Percentiles rank a stretch among this genome's conserved stretches.
Evolutionary conservation across 2,113 vertebrate genomes (phyloP).

Genomic region (Archocentrus centrarchus): DNA sequence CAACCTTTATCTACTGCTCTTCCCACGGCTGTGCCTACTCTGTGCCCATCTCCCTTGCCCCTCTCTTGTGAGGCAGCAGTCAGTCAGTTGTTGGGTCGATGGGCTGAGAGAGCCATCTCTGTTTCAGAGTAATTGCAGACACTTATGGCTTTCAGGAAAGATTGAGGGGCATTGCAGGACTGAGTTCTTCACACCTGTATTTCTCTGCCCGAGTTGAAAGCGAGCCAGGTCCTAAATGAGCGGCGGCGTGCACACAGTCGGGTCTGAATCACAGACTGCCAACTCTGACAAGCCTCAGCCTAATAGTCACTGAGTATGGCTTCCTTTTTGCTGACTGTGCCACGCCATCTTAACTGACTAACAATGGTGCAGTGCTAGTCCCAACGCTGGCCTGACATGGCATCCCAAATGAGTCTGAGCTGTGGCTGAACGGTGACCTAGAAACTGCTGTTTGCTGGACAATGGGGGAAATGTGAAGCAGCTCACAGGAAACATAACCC

Average conservation of each 20-base stretch:
- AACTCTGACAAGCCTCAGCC: conserved; percentile 41
- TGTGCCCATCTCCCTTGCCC: not conserved
- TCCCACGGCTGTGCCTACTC: not conserved
- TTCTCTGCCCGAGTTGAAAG: conserved; percentile 40
- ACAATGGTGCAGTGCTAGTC: conserved; percentile 4
- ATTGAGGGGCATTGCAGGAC: conserved; percentile 52
- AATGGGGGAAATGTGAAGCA: not conserved
- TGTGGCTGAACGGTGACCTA: conserved; percentile 4
- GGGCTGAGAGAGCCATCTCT: conserved; percentile 20
- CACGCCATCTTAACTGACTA: conserved; percentile 29
- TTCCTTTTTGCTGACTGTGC: conserved; percentile 44
- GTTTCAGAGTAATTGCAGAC: conserved; percentile 62
- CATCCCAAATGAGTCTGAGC: conserved; percentile 11
- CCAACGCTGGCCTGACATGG: conserved; percentile 10
- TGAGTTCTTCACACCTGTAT: conserved; percentile 52
- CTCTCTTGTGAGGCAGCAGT: conserved; percentile 28
- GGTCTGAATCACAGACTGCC: conserved; percentile 46
- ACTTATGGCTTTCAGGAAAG: conserved; percentile 60
- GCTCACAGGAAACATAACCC: not conserved
- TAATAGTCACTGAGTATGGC: conserved; percentile 32
- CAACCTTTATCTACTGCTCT: not conserved
- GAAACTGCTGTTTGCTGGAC: conserved; percentile 12
- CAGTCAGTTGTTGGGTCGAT: conserved; percentile 28
- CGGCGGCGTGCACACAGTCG: not conserved
- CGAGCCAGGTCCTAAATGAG: conserved; percentile 50